Base-by-base conservation (phyloP, 37 sponge, comb jelly and placozoan species). In the Cliona cf. orientalis region DNA sequence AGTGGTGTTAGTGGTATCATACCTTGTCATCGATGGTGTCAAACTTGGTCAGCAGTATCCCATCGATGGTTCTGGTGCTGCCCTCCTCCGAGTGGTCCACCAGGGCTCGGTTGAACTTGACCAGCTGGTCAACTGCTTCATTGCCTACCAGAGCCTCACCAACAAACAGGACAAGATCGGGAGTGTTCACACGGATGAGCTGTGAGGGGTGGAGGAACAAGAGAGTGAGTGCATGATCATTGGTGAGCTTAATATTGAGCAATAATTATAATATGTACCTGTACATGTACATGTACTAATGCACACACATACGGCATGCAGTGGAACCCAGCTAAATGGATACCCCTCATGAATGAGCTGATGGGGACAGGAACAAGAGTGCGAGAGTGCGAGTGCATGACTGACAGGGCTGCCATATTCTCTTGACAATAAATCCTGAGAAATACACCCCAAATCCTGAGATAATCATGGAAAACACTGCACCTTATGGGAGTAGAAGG, bases 11-110 rank as follows among this genome's bases (percentile, higher is more conserved):
- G n/a, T n/a, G n/a, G n/a, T 26, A 42, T 5, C 42, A 12, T 28
- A 96, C 94, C 92, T 97, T 97, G 53, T 97, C 98, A 82, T 97
- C 98, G 67, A 97, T 90, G 49, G 95, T 95, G 74, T 97, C 98
- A 81, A 97, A 97, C 76, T 97, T 97, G 61, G 98, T 97, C 26
- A 97, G 91, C n/a, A 97, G 81, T 14, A 97, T 95, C 25, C 95
- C 98, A 67, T 97, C 98, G 40, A 97, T 97, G 53, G 90, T 70
- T 2, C 79, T 78, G 2, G 92, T 85, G 35, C 55, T 79, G 12
- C 76, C 84, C 22, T 82, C 67, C 42, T 80, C 80, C 0, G 91
- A 86, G 84, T 90, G 67, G 60, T 97, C 98, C 29, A 81, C 78
- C 41, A 97, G 86, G 28, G 98, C 92, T 23, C 75, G 78, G 80